Conservation (phyloP, 2,797 vertebrate species). For the Florisuga fusca region DNA sequence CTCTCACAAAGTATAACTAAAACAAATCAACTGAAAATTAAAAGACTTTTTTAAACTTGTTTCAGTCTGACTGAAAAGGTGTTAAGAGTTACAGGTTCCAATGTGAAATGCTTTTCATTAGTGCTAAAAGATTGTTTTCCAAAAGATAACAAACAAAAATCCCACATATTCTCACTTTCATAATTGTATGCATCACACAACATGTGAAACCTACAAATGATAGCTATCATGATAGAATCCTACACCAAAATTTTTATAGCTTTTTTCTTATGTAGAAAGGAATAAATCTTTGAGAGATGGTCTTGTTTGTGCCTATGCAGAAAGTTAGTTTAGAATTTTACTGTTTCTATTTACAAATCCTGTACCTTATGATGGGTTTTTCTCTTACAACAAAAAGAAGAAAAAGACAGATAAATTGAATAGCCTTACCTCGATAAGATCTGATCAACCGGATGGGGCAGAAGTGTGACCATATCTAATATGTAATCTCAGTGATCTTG, state of each 20-base stretch:
- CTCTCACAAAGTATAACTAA: not conserved
- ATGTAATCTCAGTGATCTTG: slow-evolving; percentile 34
- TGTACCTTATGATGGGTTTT: slow-evolving; percentile 17
- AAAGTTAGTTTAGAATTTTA: not conserved
- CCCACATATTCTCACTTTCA: not conserved
- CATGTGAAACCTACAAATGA: not conserved
- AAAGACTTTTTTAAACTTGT: not conserved
- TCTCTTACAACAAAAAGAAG: not conserved
- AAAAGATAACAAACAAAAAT: not conserved
- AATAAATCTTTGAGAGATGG: not conserved
- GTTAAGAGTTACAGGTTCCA: not conserved
- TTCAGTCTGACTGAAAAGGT: not conserved
- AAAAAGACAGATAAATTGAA: not conserved
- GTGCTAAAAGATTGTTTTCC: not conserved
- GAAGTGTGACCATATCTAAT: slow-evolving; percentile 42
- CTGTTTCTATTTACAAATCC: not conserved
- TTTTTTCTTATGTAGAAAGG: not conserved
- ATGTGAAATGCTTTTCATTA: not conserved
- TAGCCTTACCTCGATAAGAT: slow-evolving; percentile 7
- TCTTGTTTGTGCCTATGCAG: not conserved
- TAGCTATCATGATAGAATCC: not conserved
- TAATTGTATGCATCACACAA: not conserved
- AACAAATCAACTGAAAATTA: not conserved
- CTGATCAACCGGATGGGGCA: slow-evolving; percentile 1
- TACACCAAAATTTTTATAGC: not conserved